These are phyloP conservation scores for Xenentodon cancila DNA, from an alignment of 2,797 vertebrate species.

Conservation along the genomic window DNA sequence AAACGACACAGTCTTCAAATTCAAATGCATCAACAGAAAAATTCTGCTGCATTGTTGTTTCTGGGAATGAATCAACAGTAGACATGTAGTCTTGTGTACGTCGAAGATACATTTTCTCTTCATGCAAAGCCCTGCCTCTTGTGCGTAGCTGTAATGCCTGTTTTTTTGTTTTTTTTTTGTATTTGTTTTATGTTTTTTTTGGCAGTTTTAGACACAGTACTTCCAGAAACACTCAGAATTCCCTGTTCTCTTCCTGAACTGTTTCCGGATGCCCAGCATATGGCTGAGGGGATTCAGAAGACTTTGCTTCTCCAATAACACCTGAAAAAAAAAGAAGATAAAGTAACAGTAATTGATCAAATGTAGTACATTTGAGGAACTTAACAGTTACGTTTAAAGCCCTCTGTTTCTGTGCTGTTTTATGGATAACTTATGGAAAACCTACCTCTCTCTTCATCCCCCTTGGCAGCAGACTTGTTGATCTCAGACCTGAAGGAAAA, in stretches of 20 bases:
- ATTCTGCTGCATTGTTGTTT: conserved; percentile 31
- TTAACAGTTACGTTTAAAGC: too few species aligned
- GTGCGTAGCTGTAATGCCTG: conserved; percentile 11
- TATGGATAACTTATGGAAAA: not conserved
- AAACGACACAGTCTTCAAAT: conserved; percentile 28
- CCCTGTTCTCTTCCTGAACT: conserved; percentile 79
- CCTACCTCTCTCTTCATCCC: conserved; percentile 77
- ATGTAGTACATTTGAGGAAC: too few species aligned
- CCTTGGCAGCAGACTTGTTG: conserved; percentile 66
- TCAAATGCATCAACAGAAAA: conserved; percentile 13
- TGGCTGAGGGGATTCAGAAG: conserved; percentile 72
- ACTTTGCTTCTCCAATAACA: conserved; percentile 76
- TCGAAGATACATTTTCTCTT: conserved; percentile 26
- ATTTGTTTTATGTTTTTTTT: too few species aligned
- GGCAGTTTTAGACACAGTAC: conserved; percentile 78
- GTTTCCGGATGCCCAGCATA: conserved; percentile 72
- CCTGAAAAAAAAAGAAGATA: conserved; percentile 55
- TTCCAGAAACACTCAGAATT: conserved; percentile 85
- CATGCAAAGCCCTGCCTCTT: conserved; percentile 51
- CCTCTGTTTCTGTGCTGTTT: conserved; percentile 1
- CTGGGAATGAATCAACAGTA: conserved; percentile 6
- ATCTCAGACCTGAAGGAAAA: conserved; percentile 66
- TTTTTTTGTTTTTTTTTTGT: too few species aligned
- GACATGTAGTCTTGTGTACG: conserved; percentile 18
- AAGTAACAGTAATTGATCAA: not conserved